Evolutionary conservation across 2,888 invertebrate species (phyloP).

Genomic region (Caenorhabditis sp.): DNA sequence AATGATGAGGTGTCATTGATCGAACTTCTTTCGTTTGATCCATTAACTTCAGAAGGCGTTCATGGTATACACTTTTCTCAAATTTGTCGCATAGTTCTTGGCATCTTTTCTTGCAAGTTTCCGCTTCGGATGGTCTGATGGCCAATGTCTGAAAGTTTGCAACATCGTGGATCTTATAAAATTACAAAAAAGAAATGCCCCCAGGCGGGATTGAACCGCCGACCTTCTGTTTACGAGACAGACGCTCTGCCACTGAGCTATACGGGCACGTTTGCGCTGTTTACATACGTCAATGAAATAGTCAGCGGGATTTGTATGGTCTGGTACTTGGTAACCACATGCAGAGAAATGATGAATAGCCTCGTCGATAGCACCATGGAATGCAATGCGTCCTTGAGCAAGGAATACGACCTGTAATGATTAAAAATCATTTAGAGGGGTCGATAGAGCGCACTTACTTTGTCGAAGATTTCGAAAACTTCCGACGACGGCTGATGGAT

Average conservation of each 20-base stretch:
- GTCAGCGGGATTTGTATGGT: constrained; percentile 84
- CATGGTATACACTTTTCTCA: constrained; percentile 50
- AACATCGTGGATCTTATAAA: not conserved
- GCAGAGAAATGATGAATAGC: constrained; percentile 89
- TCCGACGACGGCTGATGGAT: constrained; percentile 97
- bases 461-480: constrained; percentile 92
- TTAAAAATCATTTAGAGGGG: not conserved
- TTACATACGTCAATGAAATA: constrained; percentile 81
- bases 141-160: constrained; percentile 87
- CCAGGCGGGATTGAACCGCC: constrained; percentile 73
- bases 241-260: constrained; percentile 79
- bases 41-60: constrained; percentile 57
- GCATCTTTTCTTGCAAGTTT: constrained; percentile 87
- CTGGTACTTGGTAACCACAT: constrained; percentile 78
- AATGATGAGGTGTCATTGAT: constrained; percentile 58
- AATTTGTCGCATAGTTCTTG: constrained; percentile 73
- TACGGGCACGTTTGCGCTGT: constrained; percentile 45
- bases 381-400: constrained; percentile 93
- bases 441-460: constrained; percentile 60
- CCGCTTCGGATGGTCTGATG: constrained; percentile 91
- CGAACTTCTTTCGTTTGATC: constrained; percentile 53
- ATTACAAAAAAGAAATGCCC: constrained; percentile 50
- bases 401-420: constrained; percentile 86
- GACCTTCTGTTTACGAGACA: constrained; percentile 80
- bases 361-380: constrained; percentile 89